Evolutionary conservation across 2,797 vertebrate genomes (phyloP).

Genomic region (Silurus aristotelis): DNA sequence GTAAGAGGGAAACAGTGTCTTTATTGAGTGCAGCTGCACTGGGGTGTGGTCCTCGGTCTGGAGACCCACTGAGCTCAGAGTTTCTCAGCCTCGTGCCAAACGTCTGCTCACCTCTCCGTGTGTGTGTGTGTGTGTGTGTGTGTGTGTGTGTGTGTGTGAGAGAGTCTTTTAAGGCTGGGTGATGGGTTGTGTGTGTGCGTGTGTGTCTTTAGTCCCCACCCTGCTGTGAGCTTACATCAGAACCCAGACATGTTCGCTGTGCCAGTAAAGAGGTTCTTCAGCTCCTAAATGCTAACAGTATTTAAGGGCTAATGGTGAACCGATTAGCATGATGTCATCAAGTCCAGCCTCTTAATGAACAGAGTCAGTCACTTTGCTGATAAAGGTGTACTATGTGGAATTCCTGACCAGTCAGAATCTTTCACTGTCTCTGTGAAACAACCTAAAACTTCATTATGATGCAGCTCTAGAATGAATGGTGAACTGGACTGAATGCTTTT

Average conservation of each 20-base stretch:
- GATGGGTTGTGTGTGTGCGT: neutral
- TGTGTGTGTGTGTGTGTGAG: conserved; percentile 16
- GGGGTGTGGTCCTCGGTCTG: conserved; percentile 71
- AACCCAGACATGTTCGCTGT: neutral
- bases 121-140: conserved; percentile 50
- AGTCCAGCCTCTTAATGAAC: neutral
- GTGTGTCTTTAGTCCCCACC: conserved; percentile 12
- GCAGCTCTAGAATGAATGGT: neutral
- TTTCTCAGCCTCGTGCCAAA: conserved; percentile 64
- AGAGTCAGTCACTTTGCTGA: neutral
- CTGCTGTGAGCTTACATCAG: conserved; percentile 21
- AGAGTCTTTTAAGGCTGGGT: conserved; percentile 11
- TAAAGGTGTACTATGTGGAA: neutral
- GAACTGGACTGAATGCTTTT: neutral
- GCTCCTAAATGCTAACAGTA: neutral
- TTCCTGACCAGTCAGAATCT: neutral
- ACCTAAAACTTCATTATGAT: neutral
- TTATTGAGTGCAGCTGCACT: conserved; percentile 76
- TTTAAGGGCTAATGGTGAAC: neutral
- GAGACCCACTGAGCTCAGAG: conserved; percentile 66
- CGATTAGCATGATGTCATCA: neutral
- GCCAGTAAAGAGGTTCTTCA: neutral
- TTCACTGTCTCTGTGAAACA: neutral
- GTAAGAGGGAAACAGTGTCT: conserved; percentile 48
- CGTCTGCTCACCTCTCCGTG: conserved; percentile 30